Conservation (phyloP, 2,888 invertebrate genomes). For the Caenorhabditis sulstoni region DNA sequence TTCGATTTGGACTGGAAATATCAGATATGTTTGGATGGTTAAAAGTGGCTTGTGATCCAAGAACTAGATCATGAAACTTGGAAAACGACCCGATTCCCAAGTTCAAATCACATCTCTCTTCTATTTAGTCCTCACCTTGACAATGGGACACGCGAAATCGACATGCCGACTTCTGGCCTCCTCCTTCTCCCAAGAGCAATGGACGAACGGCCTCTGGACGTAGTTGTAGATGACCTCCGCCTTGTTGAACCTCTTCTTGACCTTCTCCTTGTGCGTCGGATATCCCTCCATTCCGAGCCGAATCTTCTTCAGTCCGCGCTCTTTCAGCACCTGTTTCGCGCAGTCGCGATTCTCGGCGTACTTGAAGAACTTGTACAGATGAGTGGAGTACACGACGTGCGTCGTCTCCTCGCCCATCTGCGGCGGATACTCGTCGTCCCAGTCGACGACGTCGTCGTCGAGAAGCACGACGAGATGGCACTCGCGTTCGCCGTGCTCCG, state of each 20-base stretch:
- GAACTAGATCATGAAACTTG: too few species aligned
- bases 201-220: constrained; percentile 98
- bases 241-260: constrained; percentile 93
- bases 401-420: constrained; percentile 98
- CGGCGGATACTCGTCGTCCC: constrained; percentile 99
- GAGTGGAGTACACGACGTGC: constrained; percentile 86
- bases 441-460: constrained; percentile 96
- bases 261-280: constrained; percentile 99
- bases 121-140: constrained; percentile 74
- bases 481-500: constrained; percentile 92
- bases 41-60: too few species aligned
- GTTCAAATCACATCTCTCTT: too few species aligned
- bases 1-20: constrained; percentile 78
- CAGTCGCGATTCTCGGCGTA: constrained; percentile 99
- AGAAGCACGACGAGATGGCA: constrained; percentile 96
- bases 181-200: constrained; percentile 99
- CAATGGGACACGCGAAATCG: constrained; percentile 85
- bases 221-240: constrained; percentile 99
- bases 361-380: constrained; percentile 86
- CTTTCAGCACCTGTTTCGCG: constrained; percentile 95
- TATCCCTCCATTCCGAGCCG: constrained; percentile 97
- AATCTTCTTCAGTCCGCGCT: constrained; percentile 97
- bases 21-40: too few species aligned
- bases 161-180: constrained; percentile 99
- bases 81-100: too few species aligned